Base-by-base conservation (phyloP, 2,113 vertebrate genomes). In the Fregetta grallaria region DNA sequence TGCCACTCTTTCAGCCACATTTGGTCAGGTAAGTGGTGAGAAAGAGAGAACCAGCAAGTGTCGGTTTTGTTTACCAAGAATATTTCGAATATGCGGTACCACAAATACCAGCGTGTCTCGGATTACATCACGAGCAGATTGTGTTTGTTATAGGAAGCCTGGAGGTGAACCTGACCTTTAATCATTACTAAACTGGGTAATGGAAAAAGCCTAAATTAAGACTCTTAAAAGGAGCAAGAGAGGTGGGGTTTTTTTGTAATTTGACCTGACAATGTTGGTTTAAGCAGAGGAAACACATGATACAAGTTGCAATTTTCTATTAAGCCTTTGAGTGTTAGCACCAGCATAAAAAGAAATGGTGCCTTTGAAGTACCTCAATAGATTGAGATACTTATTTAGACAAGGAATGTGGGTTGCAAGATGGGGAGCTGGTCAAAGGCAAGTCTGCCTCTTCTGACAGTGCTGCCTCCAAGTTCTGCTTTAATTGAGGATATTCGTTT, bases 151-250 rank as follows among this genome's bases (percentile, higher is more conserved):
- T 30, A 58, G 66, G 53, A 87, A 92, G n/a, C 40, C 53, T 89
- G 73, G 20, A 87, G 53, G 50, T 89, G 66, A 91, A 81, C 68
- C 65, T 91, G 79, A 87, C 70, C 77, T 95, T 90, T 36, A 82
- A 45, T 75, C 53, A 34, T 81, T 78, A 38, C 65, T 91, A 65
- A 89, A 47, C 30, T 30, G 30, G 12, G n/a, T 42, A 72, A 61
- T 32, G 52, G 76, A 62, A 96, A 95, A 92, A 82, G 13, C 25
- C 56, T 36, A 65, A 81, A 75, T 68, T 49, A 65, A 78, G 40
- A 49, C 13, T 38, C 17, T 88, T 47, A 72, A 56, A 80, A 44
- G 38, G 30, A 81, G 40, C 14, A 36, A 63, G 20, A 67, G 44
- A 59, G 17, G 29, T 6, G 10, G 29, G 8, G 0, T 0, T 13